Evolutionary conservation across 2,888 invertebrate genomes (phyloP), one percentile per base, ranked within the genome.

Genomic region (Asteroscopus sphinx): DNA sequence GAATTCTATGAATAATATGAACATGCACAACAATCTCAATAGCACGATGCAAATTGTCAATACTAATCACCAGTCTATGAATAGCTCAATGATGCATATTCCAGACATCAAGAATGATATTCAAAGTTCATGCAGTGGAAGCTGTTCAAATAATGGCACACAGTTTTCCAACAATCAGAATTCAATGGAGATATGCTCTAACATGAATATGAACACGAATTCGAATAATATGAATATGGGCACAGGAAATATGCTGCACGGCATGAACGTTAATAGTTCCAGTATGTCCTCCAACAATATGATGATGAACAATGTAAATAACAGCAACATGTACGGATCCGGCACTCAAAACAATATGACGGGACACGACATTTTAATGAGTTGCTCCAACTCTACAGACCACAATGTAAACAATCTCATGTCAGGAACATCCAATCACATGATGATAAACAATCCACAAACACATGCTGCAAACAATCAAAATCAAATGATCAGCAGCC

Each of bases 61-160:
- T 64, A 61, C 86, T 7, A 90, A 82, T 64, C 92, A 92, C 68
- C 93, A 91, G 68, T 79, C 89, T 12, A 86, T 94, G 79, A 91
- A 83, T 58, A 92, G 82, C 64, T 81, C 90, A 9, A 86, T 94
- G 67, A 90, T 94, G 89, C 94, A 94, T 64, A 94, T 93, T 68
- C 90, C 93, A 5, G 94, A 94, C 61, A 94, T 94, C 21, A 94
- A 94, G 81, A 93, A 90, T 75, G 94, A 94, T 71, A 92, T 93
- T 32, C 90, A 92, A 79, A 92, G 86, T 71, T 88, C 92, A 4
- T 94, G 94, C 64, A 86, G 92, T 68, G 93, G 92, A 5, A 93
- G 89, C 72, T 94, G 94, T 62, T 83, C 93, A 13, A 92, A 88
- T 41, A 92, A 86, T 57, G 86, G 76, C 47, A 55, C 87, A 9